phyloP scores from a whole-genome alignment of 2,888 invertebrate genomes.

The Anthophora plumipes region DNA sequence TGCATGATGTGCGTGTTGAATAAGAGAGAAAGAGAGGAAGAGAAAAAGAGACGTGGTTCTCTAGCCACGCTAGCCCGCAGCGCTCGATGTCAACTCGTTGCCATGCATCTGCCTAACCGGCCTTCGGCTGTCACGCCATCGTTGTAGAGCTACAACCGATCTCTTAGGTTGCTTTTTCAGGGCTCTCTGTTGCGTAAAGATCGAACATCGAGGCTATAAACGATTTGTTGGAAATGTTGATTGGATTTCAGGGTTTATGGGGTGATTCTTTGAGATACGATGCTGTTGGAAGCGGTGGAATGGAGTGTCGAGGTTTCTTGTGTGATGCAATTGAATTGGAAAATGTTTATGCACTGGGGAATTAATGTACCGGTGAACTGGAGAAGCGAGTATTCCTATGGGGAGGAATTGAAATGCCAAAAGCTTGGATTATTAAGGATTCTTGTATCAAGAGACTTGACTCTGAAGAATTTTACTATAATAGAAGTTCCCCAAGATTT shows the following conservation, averaged over 20 bases:
- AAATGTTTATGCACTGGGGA: too few species aligned
- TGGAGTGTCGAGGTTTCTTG: too few species aligned
- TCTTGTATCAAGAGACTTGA: too few species aligned
- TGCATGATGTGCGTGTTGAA: constrained; percentile 61
- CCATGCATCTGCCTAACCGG: constrained; percentile 76
- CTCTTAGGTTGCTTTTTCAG: constrained; percentile 5
- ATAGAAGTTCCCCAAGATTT: too few species aligned
- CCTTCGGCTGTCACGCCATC: constrained; percentile 75
- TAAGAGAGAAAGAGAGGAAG: constrained; percentile 31
- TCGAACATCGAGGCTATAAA: neutral
- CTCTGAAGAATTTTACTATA: too few species aligned
- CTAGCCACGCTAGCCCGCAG: constrained; percentile 76
- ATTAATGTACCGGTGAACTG: too few species aligned
- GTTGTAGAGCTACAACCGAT: constrained; percentile 20
- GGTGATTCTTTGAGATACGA: neutral
- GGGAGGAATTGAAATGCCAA: too few species aligned
- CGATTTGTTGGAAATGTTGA: neutral
- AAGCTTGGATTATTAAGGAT: too few species aligned
- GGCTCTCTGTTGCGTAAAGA: neutral
- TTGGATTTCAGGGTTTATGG: too few species aligned
- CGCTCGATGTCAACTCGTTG: constrained; percentile 77
- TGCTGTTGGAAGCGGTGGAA: neutral
- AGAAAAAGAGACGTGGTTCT: constrained; percentile 51
- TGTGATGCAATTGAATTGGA: too few species aligned
- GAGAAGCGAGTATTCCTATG: too few species aligned